These are phyloP conservation scores for Myocastor coypus DNA, from an alignment of 2,113 vertebrate genomes.

Conservation along the genomic window DNA sequence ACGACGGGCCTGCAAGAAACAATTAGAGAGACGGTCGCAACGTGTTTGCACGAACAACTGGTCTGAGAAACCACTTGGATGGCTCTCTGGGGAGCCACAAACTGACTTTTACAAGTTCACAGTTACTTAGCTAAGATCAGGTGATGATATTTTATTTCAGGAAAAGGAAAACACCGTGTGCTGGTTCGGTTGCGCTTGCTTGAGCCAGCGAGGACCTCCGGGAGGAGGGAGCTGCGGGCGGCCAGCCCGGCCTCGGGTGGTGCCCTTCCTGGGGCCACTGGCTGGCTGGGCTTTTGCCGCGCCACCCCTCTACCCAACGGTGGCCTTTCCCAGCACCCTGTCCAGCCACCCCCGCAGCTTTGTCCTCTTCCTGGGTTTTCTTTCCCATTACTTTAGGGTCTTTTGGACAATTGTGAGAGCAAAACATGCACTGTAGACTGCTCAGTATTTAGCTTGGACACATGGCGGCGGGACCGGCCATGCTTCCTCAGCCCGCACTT, in stretches of 20 bases:
- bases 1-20: constrained; percentile 62
- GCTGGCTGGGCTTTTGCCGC: neutral
- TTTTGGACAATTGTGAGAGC: constrained; percentile 40
- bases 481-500: neutral
- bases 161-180: constrained; percentile 80
- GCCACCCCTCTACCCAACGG: neutral
- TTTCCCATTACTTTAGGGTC: neutral
- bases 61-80: constrained; percentile 77
- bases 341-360: neutral
- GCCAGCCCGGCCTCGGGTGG: neutral
- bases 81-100: constrained; percentile 75
- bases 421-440: neutral
- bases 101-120: constrained; percentile 84
- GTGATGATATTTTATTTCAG: constrained; percentile 84
- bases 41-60: constrained; percentile 70
- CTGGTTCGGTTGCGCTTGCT: constrained; percentile 36
- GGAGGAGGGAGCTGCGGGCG: neutral
- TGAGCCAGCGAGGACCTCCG: neutral
- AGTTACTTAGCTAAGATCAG: constrained; percentile 84
- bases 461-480: neutral
- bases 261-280: neutral
- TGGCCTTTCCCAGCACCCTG: neutral
- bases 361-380: neutral
- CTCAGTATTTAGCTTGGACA: neutral
- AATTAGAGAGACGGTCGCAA: constrained; percentile 75